Evolutionary conservation across 2,797 vertebrate species (phyloP).

Genomic region (Botia almorhae): DNA sequence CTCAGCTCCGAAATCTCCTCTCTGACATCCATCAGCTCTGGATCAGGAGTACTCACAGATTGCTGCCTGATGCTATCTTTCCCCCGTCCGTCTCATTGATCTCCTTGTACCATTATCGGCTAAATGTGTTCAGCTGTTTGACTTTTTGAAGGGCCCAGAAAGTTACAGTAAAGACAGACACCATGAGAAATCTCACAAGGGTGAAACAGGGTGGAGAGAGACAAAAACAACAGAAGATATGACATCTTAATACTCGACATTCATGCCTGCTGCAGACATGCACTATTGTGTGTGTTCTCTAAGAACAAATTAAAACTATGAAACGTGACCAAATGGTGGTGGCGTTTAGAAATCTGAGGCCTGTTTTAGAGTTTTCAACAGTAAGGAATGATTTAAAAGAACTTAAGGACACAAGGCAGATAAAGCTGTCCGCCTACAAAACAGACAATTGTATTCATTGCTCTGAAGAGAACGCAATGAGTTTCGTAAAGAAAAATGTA

Average conservation of each 20-base stretch:
- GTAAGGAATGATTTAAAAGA: no score
- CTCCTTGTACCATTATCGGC: constrained; percentile 38
- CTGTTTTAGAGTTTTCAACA: not conserved
- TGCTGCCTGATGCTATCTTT: constrained; percentile 29
- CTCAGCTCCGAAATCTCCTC: constrained; percentile 38
- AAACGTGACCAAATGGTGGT: not conserved
- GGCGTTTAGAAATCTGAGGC: not conserved
- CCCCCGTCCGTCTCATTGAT: constrained; percentile 29
- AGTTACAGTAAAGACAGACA: constrained; percentile 41
- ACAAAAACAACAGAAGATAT: constrained; percentile 13
- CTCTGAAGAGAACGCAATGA: no score
- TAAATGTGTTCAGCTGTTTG: constrained; percentile 50
- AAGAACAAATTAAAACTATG: constrained; percentile 19
- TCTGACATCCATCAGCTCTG: constrained; percentile 44
- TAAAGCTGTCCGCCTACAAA: not conserved
- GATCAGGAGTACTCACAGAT: constrained; percentile 45
- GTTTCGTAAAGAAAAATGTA: no score
- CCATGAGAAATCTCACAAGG: constrained; percentile 14
- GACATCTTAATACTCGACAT: constrained; percentile 30
- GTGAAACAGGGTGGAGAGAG: not conserved
- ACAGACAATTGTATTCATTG: no score
- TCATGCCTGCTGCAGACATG: not conserved
- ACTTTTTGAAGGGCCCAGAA: constrained; percentile 45
- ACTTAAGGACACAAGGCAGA: no score
- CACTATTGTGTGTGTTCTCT: not conserved